phyloP scores from a whole-genome alignment of 2,797 vertebrate species.

The Bradypodion ventrale region DNA sequence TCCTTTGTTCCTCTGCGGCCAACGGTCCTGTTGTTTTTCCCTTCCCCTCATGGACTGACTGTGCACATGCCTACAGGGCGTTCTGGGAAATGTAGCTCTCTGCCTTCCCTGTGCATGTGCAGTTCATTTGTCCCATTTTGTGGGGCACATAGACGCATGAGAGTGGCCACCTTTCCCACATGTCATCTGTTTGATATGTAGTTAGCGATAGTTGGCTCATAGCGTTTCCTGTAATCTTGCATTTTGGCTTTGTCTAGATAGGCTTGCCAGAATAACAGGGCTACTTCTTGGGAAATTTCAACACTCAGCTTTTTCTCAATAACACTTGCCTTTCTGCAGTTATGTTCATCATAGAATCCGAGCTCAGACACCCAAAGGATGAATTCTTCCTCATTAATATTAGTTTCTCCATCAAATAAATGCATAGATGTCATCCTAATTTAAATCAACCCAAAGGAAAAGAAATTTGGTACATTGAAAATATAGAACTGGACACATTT shows the following conservation, averaged over 20 bases:
- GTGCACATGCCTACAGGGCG: too few species aligned
- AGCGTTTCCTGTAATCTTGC: not conserved
- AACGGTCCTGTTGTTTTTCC: too few species aligned
- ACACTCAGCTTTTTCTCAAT: not conserved
- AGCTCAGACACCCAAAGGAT: not conserved
- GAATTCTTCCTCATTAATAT: not conserved
- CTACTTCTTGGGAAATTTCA: not conserved
- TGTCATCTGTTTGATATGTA: not conserved
- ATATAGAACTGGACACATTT: not conserved
- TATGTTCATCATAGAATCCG: not conserved
- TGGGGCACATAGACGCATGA: too few species aligned
- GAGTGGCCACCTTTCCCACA: not conserved
- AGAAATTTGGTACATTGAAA: slow-evolving; percentile 10
- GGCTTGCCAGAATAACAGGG: too few species aligned
- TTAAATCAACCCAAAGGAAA: not conserved
- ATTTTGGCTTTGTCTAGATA: too few species aligned
- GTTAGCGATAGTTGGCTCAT: not conserved
- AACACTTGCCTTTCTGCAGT: not conserved
- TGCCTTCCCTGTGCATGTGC: too few species aligned
- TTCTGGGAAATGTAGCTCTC: too few species aligned
- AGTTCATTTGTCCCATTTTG: too few species aligned
- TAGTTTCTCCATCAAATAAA: not conserved
- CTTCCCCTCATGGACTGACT: too few species aligned
- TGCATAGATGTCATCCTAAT: slow-evolving; percentile 8
- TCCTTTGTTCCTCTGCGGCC: too few species aligned